Base-by-base conservation (phyloP, 2,113 vertebrate genomes). In the Paradisaea rubra region DNA sequence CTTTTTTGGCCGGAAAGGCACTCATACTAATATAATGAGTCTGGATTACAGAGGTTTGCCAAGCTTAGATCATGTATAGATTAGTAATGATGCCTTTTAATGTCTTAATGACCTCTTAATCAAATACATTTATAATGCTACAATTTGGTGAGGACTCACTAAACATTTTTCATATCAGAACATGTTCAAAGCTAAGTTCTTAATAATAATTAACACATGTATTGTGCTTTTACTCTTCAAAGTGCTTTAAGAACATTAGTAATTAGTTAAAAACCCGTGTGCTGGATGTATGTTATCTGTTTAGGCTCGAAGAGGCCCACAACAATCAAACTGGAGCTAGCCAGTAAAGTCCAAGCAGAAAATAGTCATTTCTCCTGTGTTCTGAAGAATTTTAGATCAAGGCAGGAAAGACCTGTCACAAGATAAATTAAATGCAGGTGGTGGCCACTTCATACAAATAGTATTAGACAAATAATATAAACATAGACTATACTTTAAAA, bases 21-120 rank as follows among this genome's bases (percentile, higher is more conserved):
- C 45, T 93, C 90, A 69, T 64, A 64, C 70, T 91, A 89, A 79
- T 93, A 94, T 86, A 97, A 93, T 92, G 87, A 93, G 69, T 86
- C 92, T 94, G 63, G 89, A 80, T 92, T 95, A 87, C 68, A 94
- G 53, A 71, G 59, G 68, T 84, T 97, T 97, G 92, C 96, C 95
- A 96, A 94, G 80, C 91, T 96, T 92, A 96, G 87, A 96, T 95
- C 91, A 96, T 79, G 82, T 86, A 91, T 68, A 97, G 96, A 97
- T 95, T 94, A 97, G 81, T 92, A 95, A 94, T 79, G 92, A 88
- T 94, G 80, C 81, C 89, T 95, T 97, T 87, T 87, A 94, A 91
- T 91, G 84, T 95, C 94, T 95, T 97, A 96, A 94, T 95, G 85
- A 94, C 91, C 89, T 93, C 93, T 94, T 96, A 96, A 96, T 95